phyloP scores from a whole-genome alignment of 2,888 invertebrate genomes.

The Spodoptera littoralis region DNA sequence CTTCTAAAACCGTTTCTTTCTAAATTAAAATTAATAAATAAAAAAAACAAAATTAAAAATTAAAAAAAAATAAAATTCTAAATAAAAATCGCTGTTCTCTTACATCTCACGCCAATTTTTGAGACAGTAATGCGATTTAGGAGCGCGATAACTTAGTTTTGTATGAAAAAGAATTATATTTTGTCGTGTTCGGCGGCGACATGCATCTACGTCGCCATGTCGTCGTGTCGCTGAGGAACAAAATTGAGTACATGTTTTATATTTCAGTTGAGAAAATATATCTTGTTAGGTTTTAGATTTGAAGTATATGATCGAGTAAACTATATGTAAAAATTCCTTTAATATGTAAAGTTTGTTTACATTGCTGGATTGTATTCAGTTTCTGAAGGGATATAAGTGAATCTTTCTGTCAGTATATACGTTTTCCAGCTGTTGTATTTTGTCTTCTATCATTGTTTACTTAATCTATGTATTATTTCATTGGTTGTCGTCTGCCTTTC shows the following conservation, averaged over 20 bases:
- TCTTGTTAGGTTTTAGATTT: constrained; percentile 1
- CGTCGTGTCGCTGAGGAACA: neutral
- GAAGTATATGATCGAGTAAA: too few relatives aligned
- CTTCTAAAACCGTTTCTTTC: too few relatives aligned
- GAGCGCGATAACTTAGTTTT: constrained; percentile 65
- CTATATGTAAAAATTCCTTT: neutral
- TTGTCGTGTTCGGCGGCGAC: constrained; percentile 45
- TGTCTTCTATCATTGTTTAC: too few relatives aligned
- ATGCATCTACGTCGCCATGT: constrained; percentile 34
- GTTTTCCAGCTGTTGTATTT: too few relatives aligned
- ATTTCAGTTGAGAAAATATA: constrained; percentile 13
- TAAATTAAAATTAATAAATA: too few relatives aligned
- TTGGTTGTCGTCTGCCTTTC: too few relatives aligned
- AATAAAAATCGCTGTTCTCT: constrained; percentile 16
- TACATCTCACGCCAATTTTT: constrained; percentile 22
- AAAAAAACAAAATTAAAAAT: too few relatives aligned
- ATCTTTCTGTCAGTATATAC: too few relatives aligned
- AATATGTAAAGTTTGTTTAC: neutral
- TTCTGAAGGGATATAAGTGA: too few relatives aligned
- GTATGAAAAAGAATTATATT: constrained; percentile 64
- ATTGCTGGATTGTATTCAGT: neutral
- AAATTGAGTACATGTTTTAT: constrained; percentile 40
- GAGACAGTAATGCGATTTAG: constrained; percentile 62
- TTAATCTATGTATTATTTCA: too few relatives aligned
- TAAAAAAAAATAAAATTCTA: too few relatives aligned